Base-by-base conservation (phyloP, 2,797 vertebrate species). In the Syngnathus rostellatus region DNA sequence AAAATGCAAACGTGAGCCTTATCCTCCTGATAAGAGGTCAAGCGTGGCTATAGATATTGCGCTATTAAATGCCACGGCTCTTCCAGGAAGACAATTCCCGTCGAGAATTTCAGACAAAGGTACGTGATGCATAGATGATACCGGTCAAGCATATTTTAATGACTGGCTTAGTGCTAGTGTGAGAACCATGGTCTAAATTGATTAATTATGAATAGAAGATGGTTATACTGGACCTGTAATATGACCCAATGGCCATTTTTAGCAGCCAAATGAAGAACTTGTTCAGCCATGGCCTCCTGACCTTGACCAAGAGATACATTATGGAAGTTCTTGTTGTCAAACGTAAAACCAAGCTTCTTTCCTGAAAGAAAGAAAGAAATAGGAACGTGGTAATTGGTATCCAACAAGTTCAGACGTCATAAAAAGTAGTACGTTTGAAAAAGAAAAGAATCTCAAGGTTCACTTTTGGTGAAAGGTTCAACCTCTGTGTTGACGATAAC, bases 241-340 rank as follows among this genome's bases (percentile, higher is more conserved):
- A 98, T 98, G 66, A 99, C 94, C 97, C 97, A 99, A 77, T 99
- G 96, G 1, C 97, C 96, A 8, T 93, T 89, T 74, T 80, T 83
- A 0, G 94, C 93, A 46, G 96, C 95, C 61, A 93, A 51, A 25
- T 93, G 90, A 46, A 99, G 88, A 0, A 92, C 86, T 64, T 91
- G 90, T 37, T 98, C 96, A 9, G 96, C 96, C n/a, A 96, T 88
- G 0, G 92, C 80, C 75, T 98, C 96, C 71, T 99, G 97, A 46
- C 96, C 96, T 84, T 99, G 96, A 5, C 96, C 97, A 59, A 98
- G 84, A 40, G 96, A 98, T 12, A 99, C 88, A 0, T 96, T 99
- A 88, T 98, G 95, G 65, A 98, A 92, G 78, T 98, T 99, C 74
- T 70, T 76, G 79, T 93, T 93, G 90, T 96, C 92, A 68, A 96